phyloP scores from a whole-genome alignment of 2,888 invertebrate genomes.

The Priocnemis perturbator region DNA sequence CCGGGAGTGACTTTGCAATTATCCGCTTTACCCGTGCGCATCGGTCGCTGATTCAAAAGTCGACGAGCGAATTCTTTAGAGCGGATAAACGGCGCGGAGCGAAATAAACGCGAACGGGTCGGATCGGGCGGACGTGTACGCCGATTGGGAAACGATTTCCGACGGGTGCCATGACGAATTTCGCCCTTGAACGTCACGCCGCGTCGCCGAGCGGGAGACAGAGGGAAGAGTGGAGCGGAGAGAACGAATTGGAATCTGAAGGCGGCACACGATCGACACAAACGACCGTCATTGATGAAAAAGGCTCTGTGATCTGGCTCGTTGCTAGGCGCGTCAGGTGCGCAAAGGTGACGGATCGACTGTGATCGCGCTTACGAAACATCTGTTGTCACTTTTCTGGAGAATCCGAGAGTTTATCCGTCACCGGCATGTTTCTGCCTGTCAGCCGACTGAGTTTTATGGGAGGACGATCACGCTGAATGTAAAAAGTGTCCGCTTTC shows the following conservation, averaged over 20 bases:
- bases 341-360: constrained; percentile 22
- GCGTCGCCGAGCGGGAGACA: background rate
- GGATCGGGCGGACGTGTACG: constrained; percentile 6
- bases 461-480: too few species aligned
- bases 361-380: constrained; percentile 22
- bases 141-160: constrained; percentile 22
- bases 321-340: constrained; percentile 39
- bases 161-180: constrained; percentile 24
- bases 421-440: background rate
- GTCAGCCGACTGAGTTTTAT: constrained; percentile 1
- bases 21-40: background rate
- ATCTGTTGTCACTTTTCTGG: constrained; percentile 20
- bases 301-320: constrained; percentile 17
- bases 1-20: too few species aligned
- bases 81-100: too few species aligned
- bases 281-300: constrained; percentile 35
- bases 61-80: too few species aligned
- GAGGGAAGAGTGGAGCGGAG: background rate
- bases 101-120: too few species aligned
- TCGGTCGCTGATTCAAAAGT: constrained; percentile 18
- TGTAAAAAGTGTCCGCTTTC: too few species aligned
- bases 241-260: constrained; percentile 9
- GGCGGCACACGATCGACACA: background rate
- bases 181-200: constrained; percentile 9
- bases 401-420: background rate